Percentiles rank a stretch among this genome's conserved stretches.
Conservation (phyloP, 2,888 invertebrate genomes). For the Ellobium chinense region DNA sequence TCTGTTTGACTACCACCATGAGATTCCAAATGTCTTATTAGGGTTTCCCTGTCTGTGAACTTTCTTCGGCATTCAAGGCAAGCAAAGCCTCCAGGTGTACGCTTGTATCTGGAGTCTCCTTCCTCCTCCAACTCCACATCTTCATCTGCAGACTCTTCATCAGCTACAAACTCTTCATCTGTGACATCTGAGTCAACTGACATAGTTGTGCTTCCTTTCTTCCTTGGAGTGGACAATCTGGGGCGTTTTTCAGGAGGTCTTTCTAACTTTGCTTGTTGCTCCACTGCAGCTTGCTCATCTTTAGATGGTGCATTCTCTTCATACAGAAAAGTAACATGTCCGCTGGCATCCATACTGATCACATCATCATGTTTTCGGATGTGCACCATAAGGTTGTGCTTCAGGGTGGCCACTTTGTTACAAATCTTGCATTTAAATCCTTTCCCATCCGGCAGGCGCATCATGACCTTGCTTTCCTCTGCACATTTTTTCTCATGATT, state of each 20-base stretch:
- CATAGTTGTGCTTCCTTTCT: not conserved
- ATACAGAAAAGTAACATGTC: not conserved
- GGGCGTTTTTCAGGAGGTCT: conserved; percentile 6
- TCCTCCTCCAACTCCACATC: conserved; percentile 3
- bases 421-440: conserved; percentile 45
- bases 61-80: conserved; percentile 19
- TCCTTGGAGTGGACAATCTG: not conserved
- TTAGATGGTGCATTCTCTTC: not conserved
- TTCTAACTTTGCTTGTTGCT: not conserved
- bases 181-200: not conserved
- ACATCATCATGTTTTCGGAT: conserved; percentile 33
- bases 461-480: conserved; percentile 44
- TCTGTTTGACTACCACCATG: not conserved
- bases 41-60: conserved; percentile 4
- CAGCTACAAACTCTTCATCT: not conserved
- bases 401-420: conserved; percentile 36
- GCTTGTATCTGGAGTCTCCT: not conserved
- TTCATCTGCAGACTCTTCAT: not conserved
- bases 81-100: conserved; percentile 22
- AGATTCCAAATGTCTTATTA: conserved; percentile 21
- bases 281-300: not conserved
- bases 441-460: conserved; percentile 26
- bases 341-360: not conserved
- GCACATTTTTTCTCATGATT: conserved; percentile 45
- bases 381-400: conserved; percentile 47